Evolutionary conservation across 92 coral and sea anemone species (phyloP).

Genomic region (Epizoanthus rinbou): DNA sequence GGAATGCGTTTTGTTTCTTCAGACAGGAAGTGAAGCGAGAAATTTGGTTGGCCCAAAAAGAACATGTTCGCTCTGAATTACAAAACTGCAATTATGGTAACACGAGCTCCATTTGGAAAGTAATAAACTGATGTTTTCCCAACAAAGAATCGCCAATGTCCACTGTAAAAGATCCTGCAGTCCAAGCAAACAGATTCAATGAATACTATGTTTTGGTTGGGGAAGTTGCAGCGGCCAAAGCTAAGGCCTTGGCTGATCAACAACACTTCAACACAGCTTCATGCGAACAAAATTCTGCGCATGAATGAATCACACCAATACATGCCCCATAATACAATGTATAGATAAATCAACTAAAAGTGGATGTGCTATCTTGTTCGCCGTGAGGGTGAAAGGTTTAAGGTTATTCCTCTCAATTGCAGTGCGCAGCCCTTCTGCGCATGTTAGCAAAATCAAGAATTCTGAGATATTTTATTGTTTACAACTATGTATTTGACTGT

Average conservation of each 20-base stretch:
- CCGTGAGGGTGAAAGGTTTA: too few relatives aligned
- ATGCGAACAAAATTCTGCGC: too few relatives aligned
- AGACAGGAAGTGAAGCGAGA: constrained; percentile 63
- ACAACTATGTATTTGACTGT: too few relatives aligned
- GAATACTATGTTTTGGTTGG: constrained; percentile 49
- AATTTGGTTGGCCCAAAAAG: constrained; percentile 51
- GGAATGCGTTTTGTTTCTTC: constrained; percentile 64
- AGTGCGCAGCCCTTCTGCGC: too few relatives aligned
- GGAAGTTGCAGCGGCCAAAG: constrained; percentile 35
- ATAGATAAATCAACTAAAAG: too few relatives aligned
- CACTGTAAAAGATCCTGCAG: constrained; percentile 42
- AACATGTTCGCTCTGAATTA: constrained; percentile 45
- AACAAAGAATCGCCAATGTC: constrained; percentile 16
- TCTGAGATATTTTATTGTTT: too few relatives aligned
- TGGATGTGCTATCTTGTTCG: too few relatives aligned
- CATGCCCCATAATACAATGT: too few relatives aligned
- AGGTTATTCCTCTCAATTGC: too few relatives aligned
- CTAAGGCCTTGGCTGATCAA: constrained; percentile 33
- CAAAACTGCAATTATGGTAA: constrained; percentile 38
- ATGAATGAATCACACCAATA: too few relatives aligned
- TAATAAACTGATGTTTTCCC: constrained; percentile 36
- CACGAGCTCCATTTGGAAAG: constrained; percentile 52
- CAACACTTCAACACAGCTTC: too few relatives aligned
- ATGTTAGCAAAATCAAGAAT: too few relatives aligned
- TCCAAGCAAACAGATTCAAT: constrained; percentile 52